A percentile compares a stretch with the other conserved stretches of the same genome.
phyloP scores from a whole-genome alignment of 2,888 invertebrate genomes.

The Unio pictorum region DNA sequence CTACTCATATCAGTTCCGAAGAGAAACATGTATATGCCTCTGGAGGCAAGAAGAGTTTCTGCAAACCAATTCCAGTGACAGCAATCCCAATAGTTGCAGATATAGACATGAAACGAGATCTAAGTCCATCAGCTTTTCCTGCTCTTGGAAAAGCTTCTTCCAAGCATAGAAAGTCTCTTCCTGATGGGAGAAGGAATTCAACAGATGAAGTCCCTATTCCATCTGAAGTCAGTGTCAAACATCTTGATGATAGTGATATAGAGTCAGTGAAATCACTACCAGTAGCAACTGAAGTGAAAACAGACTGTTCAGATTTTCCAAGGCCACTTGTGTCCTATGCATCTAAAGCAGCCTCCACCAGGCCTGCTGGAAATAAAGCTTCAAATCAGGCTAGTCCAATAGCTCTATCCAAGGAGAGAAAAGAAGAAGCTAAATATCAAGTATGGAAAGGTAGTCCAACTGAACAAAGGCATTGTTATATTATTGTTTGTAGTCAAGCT shows the following conservation, averaged over 20 bases:
- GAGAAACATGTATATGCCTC: conserved; percentile 6
- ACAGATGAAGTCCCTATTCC: conserved; percentile 55
- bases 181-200: conserved; percentile 55
- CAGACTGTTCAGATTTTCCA: conserved; percentile 29
- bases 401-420: conserved; percentile 16
- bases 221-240: conserved; percentile 36
- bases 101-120: conserved; percentile 40
- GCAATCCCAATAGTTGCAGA: conserved; percentile 20
- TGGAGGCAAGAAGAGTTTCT: conserved; percentile 28
- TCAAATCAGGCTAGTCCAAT: conserved; percentile 15
- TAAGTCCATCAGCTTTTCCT: conserved; percentile 65
- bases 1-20: conserved; percentile 4
- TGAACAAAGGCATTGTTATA: conserved; percentile 53
- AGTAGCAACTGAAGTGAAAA: conserved; percentile 39
- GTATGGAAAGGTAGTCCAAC: conserved; percentile 61
- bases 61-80: conserved; percentile 6
- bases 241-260: conserved; percentile 62
- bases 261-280: conserved; percentile 66
- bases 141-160: conserved; percentile 38
- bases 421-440: conserved; percentile 14
- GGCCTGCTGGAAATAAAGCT: conserved; percentile 22
- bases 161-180: conserved; percentile 32
- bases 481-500: no score
- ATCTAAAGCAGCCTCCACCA: conserved; percentile 58
- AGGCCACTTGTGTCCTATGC: conserved; percentile 60